phyloP scores from a whole-genome alignment of 2,888 invertebrate genomes.

The Oxytorus armatus region DNA sequence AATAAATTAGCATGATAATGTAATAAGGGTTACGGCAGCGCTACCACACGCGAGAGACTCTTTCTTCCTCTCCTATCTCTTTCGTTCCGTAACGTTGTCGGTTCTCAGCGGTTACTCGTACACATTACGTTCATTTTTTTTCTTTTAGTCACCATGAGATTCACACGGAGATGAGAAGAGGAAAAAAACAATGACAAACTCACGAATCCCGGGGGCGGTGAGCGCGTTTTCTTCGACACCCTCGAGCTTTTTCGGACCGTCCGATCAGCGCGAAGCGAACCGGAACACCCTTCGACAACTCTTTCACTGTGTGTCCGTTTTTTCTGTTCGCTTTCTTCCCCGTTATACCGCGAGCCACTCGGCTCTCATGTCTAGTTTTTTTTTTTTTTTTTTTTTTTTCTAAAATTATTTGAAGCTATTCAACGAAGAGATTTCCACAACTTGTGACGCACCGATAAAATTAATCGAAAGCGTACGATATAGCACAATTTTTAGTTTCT shows the following conservation, averaged over 20 bases:
- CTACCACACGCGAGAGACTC: slow-evolving; percentile 47
- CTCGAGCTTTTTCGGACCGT: slow-evolving; percentile 12
- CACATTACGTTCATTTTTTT: neutral
- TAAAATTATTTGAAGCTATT: slow-evolving; percentile 74
- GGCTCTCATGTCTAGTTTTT: too few species aligned
- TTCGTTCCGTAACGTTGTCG: slow-evolving; percentile 34
- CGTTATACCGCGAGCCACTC: neutral
- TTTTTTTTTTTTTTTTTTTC: slow-evolving; percentile 12
- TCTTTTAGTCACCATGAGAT: slow-evolving; percentile 35
- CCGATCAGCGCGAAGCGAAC: slow-evolving; percentile 21
- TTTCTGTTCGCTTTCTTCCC: slow-evolving; percentile 2
- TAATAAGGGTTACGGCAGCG: slow-evolving; percentile 47
- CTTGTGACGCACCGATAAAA: slow-evolving; percentile 57
- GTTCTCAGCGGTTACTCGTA: slow-evolving; percentile 15
- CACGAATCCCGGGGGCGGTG: slow-evolving; percentile 41
- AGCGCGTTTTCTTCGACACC: slow-evolving; percentile 1
- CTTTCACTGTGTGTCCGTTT: slow-evolving; percentile 1
- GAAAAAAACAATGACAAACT: slow-evolving; percentile 37
- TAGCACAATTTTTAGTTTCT: neutral
- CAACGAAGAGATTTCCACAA: slow-evolving; percentile 75
- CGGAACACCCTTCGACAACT: slow-evolving; percentile 44
- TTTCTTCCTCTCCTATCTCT: neutral
- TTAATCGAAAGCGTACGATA: slow-evolving; percentile 8
- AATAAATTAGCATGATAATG: slow-evolving; percentile 72
- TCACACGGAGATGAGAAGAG: slow-evolving; percentile 17